Evolutionary conservation across 2,113 vertebrate species (phyloP).

Genomic region (Gymnobelideus leadbeateri): DNA sequence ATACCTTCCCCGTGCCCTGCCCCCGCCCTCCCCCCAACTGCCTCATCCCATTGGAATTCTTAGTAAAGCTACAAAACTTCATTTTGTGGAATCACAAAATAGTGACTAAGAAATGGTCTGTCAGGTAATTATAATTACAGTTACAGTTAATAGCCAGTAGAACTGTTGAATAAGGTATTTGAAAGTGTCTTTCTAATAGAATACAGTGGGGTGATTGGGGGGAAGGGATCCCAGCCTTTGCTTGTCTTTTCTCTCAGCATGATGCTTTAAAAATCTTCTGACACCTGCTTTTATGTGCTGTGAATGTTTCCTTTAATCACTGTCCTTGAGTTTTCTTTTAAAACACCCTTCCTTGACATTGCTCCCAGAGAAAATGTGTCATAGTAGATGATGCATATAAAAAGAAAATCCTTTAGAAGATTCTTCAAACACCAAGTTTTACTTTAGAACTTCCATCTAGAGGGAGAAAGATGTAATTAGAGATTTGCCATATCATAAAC

Average conservation of each 20-base stretch:
- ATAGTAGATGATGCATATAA: constrained; percentile 71
- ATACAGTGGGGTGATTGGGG: neutral
- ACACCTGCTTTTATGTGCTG: constrained; percentile 73
- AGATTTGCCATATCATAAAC: constrained; percentile 7
- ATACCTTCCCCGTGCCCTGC: no score
- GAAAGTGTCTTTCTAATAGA: constrained; percentile 37
- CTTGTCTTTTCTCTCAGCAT: constrained; percentile 57
- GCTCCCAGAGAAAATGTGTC: constrained; percentile 79
- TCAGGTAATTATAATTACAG: neutral
- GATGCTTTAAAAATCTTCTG: constrained; percentile 63
- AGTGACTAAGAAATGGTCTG: neutral
- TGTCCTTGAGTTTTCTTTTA: constrained; percentile 79
- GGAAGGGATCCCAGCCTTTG: constrained; percentile 28
- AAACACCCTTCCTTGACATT: constrained; percentile 84
- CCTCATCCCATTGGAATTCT: neutral
- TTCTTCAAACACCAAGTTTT: constrained; percentile 77
- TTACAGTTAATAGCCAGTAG: constrained; percentile 3
- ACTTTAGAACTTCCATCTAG: constrained; percentile 66
- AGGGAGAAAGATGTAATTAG: constrained; percentile 69
- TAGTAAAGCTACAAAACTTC: neutral
- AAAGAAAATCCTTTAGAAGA: constrained; percentile 79
- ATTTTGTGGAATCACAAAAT: constrained; percentile 35
- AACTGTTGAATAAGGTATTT: constrained; percentile 62
- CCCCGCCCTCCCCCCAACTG: no score
- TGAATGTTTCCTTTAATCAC: constrained; percentile 81